phyloP scores from a whole-genome alignment of 2,888 invertebrate species.

The Adineta ricciae region DNA sequence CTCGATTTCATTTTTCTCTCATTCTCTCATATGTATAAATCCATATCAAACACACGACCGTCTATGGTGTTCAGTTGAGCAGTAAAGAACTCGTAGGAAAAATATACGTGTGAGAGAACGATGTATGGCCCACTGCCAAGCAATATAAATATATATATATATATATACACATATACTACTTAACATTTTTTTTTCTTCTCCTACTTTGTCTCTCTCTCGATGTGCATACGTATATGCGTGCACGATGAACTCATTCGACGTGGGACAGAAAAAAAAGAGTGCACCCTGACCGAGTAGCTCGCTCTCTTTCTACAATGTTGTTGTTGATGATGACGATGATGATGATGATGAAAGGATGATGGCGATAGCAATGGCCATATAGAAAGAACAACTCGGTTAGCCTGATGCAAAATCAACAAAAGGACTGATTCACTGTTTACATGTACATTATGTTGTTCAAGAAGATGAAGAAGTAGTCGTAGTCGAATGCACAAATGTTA shows the following conservation, averaged over 20 bases:
- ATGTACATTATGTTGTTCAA: background rate
- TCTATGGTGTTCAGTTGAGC: constrained; percentile 1
- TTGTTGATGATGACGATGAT: background rate
- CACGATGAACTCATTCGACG: background rate
- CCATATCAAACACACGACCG: constrained; percentile 1
- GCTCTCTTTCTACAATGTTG: background rate
- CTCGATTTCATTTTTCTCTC: background rate
- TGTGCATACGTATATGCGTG: background rate
- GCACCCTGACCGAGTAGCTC: background rate
- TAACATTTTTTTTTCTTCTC: background rate
- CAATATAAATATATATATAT: background rate
- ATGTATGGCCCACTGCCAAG: constrained; percentile 1
- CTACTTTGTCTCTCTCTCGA: background rate
- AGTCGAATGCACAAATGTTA: background rate
- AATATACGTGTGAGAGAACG: background rate
- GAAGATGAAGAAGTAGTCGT: no score
- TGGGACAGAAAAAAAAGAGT: background rate
- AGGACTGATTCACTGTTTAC: background rate
- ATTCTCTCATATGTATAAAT: background rate
- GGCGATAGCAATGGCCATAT: background rate
- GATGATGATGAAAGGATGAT: background rate
- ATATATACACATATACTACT: background rate
- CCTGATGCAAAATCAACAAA: background rate
- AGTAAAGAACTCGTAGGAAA: background rate
- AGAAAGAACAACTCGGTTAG: background rate